Evolutionary conservation across 1,140 invertebrate species (phyloP), one percentile per base, ranked within the genome.

Genomic region (Sycophaga agraensis): DNA sequence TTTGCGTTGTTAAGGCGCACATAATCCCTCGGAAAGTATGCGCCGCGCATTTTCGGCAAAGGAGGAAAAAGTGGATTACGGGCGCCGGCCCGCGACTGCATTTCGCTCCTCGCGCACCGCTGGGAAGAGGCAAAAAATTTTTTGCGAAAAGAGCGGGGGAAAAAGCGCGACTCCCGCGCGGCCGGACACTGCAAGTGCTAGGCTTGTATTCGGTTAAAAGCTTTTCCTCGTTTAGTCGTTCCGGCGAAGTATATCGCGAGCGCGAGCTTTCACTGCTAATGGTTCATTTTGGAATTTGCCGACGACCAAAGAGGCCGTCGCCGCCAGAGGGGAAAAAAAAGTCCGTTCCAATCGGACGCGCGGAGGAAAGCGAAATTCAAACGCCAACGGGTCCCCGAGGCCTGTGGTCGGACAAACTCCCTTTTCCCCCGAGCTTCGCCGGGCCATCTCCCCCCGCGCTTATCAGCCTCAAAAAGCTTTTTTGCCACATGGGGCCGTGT

Each of bases 141-240:
- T 9, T 26, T 22, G n/a, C 1, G 11, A 50, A 21, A 50, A 21
- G 46, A 40, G 51, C 24, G 12, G 28, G 24, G 31, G n/a, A 34
- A 53, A 59, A 53, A 51, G 28, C 11, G 26, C 4, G 17, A 19
- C 24, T n/a, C 17, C 17, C 16, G 19, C 26, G 46, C 14, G 7
- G 17, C 42, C 14, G 42, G 37, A 54, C 59, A 54, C n/a, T n/a
- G n/a, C 40, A 62, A 62, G 55, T 51, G 51, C 42, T 49, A n/a
- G 37, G 51, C 59, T 62, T 62, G 51, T 62, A 42, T 62, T 62
- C 51, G 43, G 51, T 55, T 62, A 55, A 62, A 62, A 62, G 59
- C 59, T 62, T 62, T 62, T 49, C 42, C 59, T 62, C 59, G 53
- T 62, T 62, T 49, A 62, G 51, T 55, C 40, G 48, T 42, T 28